Base-by-base conservation (phyloP, 2,888 invertebrate genomes). In the Amphimallon solstitiale region DNA sequence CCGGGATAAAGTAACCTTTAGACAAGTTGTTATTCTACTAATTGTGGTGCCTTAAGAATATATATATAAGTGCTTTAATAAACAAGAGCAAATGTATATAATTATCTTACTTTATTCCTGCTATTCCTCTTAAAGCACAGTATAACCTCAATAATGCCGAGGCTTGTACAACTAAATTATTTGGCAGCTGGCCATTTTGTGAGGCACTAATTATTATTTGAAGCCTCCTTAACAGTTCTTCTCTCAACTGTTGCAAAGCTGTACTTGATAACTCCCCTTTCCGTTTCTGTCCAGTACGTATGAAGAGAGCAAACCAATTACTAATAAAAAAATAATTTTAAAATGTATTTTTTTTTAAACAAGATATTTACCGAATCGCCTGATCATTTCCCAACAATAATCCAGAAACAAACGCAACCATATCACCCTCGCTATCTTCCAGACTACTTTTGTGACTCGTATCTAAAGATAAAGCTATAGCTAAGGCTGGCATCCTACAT, bases 261-360 rank as follows among this genome's bases (percentile, higher is more conserved):
- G 87, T 86, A 75, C 89, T 88, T 0, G 89, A 89, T 2, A 81
- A 77, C 77, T 93, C 93, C 14, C 92, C 90, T 81, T 93, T 93
- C 15, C 92, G 86, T 81, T 93, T 93, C 76, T 95, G 94, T 0
- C 93, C 92, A 73, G 92, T 93, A 65, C 96, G 88, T 49, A 97
- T 89, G 78, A 95, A 97, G 76, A 93, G 87, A 0, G 95, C 94
- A 81, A 97, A 95, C 97, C 97, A 98, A 62, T 91, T 92, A 75
- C 97, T 63, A 56, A 17, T 15, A 19, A 37, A 52, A 15, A 52
- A 15, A 15, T 4, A 3, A 15, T 5, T 35, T 0, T 37, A 37
- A 37, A 29, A 10, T 15, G 6, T n/a, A n/a, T 21, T 9, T 23
- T 2, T 7, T 1, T 23, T n/a, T 19, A 46, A 17, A 7, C 86